A percentile compares a stretch with the other conserved stretches of the same genome.
These are phyloP conservation scores for Rhopalosiphum nymphaeae DNA, from an alignment of 2,888 invertebrate species.

Conservation along the genomic window DNA sequence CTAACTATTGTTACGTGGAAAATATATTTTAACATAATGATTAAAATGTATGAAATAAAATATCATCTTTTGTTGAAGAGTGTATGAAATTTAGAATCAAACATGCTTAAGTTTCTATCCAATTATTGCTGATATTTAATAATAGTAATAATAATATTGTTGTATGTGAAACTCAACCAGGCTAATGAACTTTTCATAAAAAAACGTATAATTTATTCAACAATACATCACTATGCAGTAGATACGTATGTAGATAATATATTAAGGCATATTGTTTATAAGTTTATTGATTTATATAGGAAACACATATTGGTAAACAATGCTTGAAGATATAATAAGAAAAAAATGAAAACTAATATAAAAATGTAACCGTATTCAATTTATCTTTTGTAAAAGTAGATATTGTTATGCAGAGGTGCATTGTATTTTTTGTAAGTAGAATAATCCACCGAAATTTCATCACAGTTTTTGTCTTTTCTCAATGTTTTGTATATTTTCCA, in stretches of 20 bases:
- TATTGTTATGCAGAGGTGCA: not conserved
- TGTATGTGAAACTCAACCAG: not conserved
- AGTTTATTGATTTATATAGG: not conserved
- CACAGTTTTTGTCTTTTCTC: not conserved
- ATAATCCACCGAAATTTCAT: not conserved
- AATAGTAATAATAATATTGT: not conserved
- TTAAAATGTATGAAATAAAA: not conserved
- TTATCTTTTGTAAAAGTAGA: not conserved
- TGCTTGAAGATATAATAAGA: not conserved
- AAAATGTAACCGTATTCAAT: not conserved
- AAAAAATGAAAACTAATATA: not conserved
- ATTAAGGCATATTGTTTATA: not conserved
- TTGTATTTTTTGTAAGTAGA: not conserved
- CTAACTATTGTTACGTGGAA: not conserved
- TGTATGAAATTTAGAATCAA: not conserved
- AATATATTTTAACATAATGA: not conserved
- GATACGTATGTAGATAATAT: not conserved
- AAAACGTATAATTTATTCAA: not conserved
- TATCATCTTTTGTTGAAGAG: not conserved
- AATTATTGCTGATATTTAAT: no score
- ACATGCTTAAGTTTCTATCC: not conserved
- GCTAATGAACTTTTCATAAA: not conserved
- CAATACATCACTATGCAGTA: not conserved
- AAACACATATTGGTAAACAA: not conserved
- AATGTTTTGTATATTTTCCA: not conserved